Conservation (phyloP, 2,113 vertebrate genomes). For the Sialia sialis region DNA sequence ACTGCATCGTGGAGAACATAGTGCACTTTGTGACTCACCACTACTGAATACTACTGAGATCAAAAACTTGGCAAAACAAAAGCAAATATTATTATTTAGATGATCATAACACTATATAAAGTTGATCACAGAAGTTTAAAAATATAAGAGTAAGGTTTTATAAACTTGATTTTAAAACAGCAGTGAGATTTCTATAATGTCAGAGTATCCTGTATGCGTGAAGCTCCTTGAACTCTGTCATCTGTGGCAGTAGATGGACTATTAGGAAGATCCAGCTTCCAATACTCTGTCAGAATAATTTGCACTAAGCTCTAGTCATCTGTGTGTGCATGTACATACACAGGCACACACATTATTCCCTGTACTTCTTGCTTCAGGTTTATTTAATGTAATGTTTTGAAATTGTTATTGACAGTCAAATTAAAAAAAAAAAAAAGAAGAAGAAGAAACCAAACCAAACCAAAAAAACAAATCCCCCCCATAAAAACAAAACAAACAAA, state of each 20-base stretch:
- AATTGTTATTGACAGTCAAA: not conserved
- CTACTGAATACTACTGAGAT: not conserved
- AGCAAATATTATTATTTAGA: not conserved
- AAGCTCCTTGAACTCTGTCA: not conserved
- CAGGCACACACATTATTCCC: not conserved
- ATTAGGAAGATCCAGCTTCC: not conserved
- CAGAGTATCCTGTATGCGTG: not conserved
- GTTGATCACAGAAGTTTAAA: not conserved
- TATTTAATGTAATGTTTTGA: not conserved
- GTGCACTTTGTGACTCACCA: not conserved
- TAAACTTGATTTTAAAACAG: not conserved
- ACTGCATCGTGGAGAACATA: not conserved
- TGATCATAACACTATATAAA: not conserved
- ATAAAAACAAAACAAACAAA: not conserved
- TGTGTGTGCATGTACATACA: not conserved
- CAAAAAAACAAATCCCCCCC: too few relatives aligned
- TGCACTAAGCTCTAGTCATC: not conserved
- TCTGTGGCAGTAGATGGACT: not conserved
- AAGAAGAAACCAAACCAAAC: not conserved
- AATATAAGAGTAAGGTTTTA: not conserved
- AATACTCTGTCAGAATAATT: not conserved
- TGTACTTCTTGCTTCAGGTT: not conserved
- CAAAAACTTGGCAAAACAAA: not conserved
- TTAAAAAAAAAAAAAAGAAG: not conserved
- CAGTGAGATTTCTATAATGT: not conserved